Base-by-base conservation (phyloP, 2,888 invertebrate species). In the Antheraea assamensis region DNA sequence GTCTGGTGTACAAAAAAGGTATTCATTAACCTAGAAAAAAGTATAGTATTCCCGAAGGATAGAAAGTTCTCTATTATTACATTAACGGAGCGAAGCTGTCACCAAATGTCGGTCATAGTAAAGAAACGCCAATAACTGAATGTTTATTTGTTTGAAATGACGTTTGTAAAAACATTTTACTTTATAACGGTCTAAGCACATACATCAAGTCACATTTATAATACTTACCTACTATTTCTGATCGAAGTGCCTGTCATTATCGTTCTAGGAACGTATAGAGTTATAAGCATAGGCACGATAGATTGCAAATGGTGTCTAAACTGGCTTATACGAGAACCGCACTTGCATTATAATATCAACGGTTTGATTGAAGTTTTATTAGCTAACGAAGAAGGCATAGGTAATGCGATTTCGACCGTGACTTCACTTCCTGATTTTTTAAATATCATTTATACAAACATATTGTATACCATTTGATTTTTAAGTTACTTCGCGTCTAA, bases 301-400 rank as follows among this genome's bases (percentile, higher is more conserved):
- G 87, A 89, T 89, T 85, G 88, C 89, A 82, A 88, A 89, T 87
- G 78, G 87, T 86, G 85, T 86, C 84, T 88, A 84, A 88, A 90
- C 88, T 84, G 86, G 85, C 85, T 88, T 90, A 88, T 88, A 89
- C 87, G 84, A 85, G 83, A 80, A 78, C 84, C 77, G 76, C 78
- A 78, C 74, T 79, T 84, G 89, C 89, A 91, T 93, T 91, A 86
- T 87, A 91, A 93, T 92, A n/a, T 90, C 90, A 86, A 89, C 90
- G 93, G 92, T 87, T 85, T 88, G 84, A 92, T 92, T 92, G 92
- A 93, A 91, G 89, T 93, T 93, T 93, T 92, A 93, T 89, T 88
- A 89, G 87, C 83, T 88, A 88, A 90, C 91, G 86, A 88, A 88
- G 90, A 90, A 90, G 91, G 92, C 90, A 92, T 92, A 85, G 90